phyloP scores from a whole-genome alignment of 2,113 vertebrate genomes.

The Channa argus region DNA sequence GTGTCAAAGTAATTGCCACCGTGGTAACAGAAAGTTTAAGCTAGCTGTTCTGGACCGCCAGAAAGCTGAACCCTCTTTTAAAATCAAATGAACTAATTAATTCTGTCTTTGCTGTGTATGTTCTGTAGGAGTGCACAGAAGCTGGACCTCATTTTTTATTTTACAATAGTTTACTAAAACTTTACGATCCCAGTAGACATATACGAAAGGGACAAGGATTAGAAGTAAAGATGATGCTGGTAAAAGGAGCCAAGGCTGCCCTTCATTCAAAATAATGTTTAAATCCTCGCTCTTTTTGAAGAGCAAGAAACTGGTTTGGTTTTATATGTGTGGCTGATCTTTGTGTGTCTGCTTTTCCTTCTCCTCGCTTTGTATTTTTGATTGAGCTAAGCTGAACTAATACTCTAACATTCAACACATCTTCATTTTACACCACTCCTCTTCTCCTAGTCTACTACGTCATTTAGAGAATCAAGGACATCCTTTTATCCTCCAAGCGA shows the following conservation, averaged over 20 bases:
- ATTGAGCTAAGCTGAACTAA: conserved; percentile 1
- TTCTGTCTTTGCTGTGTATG: conserved; percentile 38
- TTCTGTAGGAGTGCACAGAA: conserved; percentile 5
- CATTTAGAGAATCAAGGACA: conserved; percentile 64
- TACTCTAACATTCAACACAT: conserved; percentile 30
- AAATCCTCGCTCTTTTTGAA: too few species aligned
- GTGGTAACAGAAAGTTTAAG: background rate
- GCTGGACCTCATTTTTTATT: conserved; percentile 35
- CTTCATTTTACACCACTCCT: conserved; percentile 54
- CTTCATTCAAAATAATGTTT: too few species aligned
- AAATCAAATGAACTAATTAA: conserved; percentile 32
- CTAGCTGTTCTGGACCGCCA: background rate
- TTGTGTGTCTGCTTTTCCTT: conserved; percentile 5
- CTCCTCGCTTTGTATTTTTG: background rate
- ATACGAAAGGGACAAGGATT: conserved; percentile 11
- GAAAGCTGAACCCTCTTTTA: conserved; percentile 5
- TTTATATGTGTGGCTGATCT: conserved; percentile 8
- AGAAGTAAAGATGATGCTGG: background rate
- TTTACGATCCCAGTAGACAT: conserved; percentile 39
- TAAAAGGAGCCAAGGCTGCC: background rate
- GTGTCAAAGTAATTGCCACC: too few species aligned
- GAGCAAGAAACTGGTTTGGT: too few species aligned
- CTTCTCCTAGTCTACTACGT: conserved; percentile 71
- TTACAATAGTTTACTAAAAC: conserved; percentile 35
- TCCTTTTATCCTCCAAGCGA: conserved; percentile 50